Evolutionary conservation across 1,140 invertebrate species (phyloP), one percentile per base, ranked within the genome.

Genomic region (Drosophila nigromelanica): DNA sequence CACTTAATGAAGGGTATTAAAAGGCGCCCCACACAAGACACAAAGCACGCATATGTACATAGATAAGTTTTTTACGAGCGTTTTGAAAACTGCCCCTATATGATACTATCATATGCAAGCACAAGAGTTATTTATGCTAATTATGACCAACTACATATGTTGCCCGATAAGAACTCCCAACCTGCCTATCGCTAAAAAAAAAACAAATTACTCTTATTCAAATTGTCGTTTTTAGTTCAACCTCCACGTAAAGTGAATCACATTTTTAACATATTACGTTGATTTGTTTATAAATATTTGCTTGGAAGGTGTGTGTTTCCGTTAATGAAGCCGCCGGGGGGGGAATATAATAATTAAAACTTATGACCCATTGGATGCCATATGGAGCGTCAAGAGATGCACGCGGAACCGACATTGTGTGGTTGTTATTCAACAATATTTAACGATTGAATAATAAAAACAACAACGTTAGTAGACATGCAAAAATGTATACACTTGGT

Each of bases 381-480:
- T 66, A 37, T 66, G 55, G 55, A 54, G 50, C 63, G 55, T 42
- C 54, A 27, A 54, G 40, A 27, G 33, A 48, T 52, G 40, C 70
- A 73, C 70, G 63, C 68, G 62, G 61, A 37, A 50, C 18, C 5
- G 6, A 33, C 33, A 8, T 4, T 12, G 27, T 5, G 27, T 30
- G n/a, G 21, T 6, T 67, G 54, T 60, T 73, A 67, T 58, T 40
- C 48, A 73, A 68, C 48, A 61, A 54, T 40, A 45, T 67, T 59
- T 12, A 60, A 60, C 55, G 48, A 66, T 54, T 50, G n/a, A 37
- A 42, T 21, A 35, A 52, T 12, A 18, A 18, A 35, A 33, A n/a
- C 50, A 47, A 33, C 11, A 35, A 11, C 8, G 5, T 27, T 7
- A 43, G 8, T 21, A 45, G 45, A 52, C 33, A 47, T 10, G 39